These are phyloP conservation scores for Lates japonicus DNA, from an alignment of 2,797 vertebrate genomes.

Conservation along the genomic window DNA sequence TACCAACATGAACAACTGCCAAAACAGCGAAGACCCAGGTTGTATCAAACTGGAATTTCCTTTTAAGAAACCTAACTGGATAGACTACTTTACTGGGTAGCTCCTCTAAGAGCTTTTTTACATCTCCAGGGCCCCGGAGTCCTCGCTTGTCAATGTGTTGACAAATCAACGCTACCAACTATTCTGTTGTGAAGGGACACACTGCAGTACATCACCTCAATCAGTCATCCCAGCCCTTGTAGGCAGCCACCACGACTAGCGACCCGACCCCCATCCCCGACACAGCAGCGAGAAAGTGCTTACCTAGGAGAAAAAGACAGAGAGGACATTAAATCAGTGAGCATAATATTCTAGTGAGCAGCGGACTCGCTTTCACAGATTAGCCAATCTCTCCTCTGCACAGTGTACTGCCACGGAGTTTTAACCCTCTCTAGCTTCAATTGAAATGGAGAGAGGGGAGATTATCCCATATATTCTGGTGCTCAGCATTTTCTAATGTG, in stretches of 20 bases:
- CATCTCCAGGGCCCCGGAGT: constrained; percentile 42
- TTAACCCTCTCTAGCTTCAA: constrained; percentile 78
- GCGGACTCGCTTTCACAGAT: constrained; percentile 83
- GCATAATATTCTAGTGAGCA: constrained; percentile 84
- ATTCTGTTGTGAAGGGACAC: constrained; percentile 78
- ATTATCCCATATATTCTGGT: constrained; percentile 77
- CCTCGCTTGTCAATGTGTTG: constrained; percentile 63
- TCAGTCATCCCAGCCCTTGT: constrained; percentile 82
- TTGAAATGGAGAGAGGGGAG: constrained; percentile 81
- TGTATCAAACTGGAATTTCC: constrained; percentile 16
- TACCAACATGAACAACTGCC: not conserved
- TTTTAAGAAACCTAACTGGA: constrained; percentile 27
- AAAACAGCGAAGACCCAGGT: not conserved
- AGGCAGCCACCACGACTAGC: constrained; percentile 73
- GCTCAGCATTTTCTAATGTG: constrained; percentile 76
- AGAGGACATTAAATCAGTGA: constrained; percentile 85
- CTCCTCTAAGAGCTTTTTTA: constrained; percentile 33
- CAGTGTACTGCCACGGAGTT: constrained; percentile 73
- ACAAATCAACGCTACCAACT: constrained; percentile 70
- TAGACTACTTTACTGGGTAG: not conserved
- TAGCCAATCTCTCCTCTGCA: constrained; percentile 83
- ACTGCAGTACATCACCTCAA: constrained; percentile 86
- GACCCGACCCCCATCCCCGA: constrained; percentile 76
- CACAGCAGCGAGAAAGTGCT: constrained; percentile 84
- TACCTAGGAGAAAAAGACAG: constrained; percentile 88